Evolutionary conservation across 2,888 invertebrate genomes (phyloP).

Genomic region (Erebia epiphron): DNA sequence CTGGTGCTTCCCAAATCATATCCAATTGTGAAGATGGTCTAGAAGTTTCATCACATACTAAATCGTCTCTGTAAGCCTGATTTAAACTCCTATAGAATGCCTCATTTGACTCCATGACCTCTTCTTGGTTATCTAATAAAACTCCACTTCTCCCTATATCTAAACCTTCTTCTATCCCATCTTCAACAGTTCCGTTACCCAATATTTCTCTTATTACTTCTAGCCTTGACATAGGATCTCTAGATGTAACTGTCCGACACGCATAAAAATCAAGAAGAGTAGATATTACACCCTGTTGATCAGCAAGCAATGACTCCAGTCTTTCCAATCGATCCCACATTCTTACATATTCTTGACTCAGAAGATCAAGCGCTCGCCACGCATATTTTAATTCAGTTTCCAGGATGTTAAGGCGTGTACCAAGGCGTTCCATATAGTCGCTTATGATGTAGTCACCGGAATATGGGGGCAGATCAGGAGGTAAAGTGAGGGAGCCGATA

Average conservation of each 20-base stretch:
- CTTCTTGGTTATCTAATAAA: conserved; percentile 71
- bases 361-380: conserved; percentile 94
- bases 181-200: conserved; percentile 85
- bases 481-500: conserved; percentile 80
- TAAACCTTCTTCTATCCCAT: conserved; percentile 86
- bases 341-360: conserved; percentile 95
- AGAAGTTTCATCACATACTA: conserved; percentile 85
- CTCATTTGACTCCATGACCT: conserved; percentile 89
- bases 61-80: conserved; percentile 92
- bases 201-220: conserved; percentile 86
- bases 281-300: conserved; percentile 95
- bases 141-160: conserved; percentile 77
- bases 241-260: conserved; percentile 73
- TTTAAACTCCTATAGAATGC: conserved; percentile 94
- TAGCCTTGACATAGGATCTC: conserved; percentile 79
- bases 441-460: conserved; percentile 90
- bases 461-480: conserved; percentile 78
- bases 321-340: conserved; percentile 97
- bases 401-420: conserved; percentile 92
- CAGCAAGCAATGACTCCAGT: conserved; percentile 91
- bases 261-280: conserved; percentile 92
- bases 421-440: conserved; percentile 95
- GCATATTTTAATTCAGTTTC: conserved; percentile 96
- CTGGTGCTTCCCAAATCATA: conserved; percentile 94
- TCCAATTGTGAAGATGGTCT: conserved; percentile 89